phyloP scores from a whole-genome alignment of 2,113 vertebrate species.

The Lophura nycthemera region DNA sequence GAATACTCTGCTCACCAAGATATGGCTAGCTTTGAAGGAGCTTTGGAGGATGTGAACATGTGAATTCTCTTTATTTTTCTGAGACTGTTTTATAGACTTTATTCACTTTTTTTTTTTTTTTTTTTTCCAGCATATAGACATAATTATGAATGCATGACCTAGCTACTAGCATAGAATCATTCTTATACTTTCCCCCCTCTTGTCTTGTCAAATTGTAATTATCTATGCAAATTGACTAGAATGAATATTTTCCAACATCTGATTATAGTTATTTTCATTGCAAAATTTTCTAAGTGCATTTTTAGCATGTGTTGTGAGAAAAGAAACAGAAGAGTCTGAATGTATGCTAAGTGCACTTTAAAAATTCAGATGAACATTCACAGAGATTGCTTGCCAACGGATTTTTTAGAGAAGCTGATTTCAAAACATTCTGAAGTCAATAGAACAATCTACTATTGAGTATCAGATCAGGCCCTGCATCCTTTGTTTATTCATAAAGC shows the following conservation, averaged over 20 bases:
- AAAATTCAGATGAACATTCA: constrained; percentile 50
- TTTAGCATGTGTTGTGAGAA: neutral
- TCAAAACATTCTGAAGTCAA: constrained; percentile 4
- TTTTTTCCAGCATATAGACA: neutral
- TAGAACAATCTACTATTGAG: neutral
- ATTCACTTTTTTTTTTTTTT: neutral
- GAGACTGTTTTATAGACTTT: neutral
- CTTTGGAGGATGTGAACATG: neutral
- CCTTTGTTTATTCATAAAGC: neutral
- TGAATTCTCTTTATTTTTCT: neutral
- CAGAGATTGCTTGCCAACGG: neutral
- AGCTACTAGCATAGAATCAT: neutral
- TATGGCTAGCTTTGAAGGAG: neutral
- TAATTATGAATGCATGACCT: neutral
- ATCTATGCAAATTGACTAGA: constrained; percentile 26
- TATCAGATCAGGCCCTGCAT: neutral
- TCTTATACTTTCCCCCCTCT: neutral
- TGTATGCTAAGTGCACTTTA: constrained; percentile 30
- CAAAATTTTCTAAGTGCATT: neutral
- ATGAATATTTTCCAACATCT: constrained; percentile 36
- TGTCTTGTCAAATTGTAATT: constrained; percentile 38
- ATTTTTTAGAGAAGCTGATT: constrained; percentile 20
- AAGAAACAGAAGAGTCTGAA: neutral
- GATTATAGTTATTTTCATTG: constrained; percentile 10
- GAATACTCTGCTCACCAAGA: neutral